Percentiles rank a stretch among this genome's conserved stretches.
Evolutionary conservation across 2,797 vertebrate genomes (phyloP).

Genomic region (Rhynchotus rufescens): DNA sequence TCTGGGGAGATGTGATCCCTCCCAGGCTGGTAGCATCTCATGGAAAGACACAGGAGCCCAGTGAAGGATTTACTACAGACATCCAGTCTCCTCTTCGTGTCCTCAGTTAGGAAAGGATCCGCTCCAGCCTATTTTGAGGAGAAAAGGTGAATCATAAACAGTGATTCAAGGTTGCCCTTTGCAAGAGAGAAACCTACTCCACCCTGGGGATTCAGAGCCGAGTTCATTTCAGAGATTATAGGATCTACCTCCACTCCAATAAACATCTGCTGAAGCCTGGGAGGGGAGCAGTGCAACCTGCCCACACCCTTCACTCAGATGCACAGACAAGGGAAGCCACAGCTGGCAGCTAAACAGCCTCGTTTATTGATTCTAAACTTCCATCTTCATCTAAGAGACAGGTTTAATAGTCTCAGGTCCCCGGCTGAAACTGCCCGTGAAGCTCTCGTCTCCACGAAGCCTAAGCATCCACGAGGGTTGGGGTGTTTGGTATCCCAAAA

Average conservation of each 20-base stretch:
- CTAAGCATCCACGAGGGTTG: background rate
- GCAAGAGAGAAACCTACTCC: background rate
- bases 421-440: background rate
- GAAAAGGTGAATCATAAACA: background rate
- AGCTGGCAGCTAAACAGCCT: background rate
- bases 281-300: background rate
- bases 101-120: background rate
- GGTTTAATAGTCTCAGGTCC: background rate
- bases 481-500: background rate
- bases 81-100: accelerated
- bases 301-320: background rate
- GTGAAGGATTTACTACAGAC: background rate
- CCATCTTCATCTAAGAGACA: background rate
- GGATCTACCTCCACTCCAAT: accelerated
- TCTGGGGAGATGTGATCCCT: background rate
- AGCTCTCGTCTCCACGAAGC: background rate
- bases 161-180: background rate
- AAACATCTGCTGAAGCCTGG: background rate
- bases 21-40: background rate
- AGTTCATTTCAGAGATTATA: accelerated
- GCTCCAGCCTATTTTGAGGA: background rate
- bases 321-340: background rate
- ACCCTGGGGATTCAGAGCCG: background rate
- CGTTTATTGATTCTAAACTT: background rate
- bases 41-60: background rate